These are phyloP conservation scores for Hyposmocoma kahamanoa DNA, from an alignment of 1,140 invertebrate species.

Conservation along the genomic window DNA sequence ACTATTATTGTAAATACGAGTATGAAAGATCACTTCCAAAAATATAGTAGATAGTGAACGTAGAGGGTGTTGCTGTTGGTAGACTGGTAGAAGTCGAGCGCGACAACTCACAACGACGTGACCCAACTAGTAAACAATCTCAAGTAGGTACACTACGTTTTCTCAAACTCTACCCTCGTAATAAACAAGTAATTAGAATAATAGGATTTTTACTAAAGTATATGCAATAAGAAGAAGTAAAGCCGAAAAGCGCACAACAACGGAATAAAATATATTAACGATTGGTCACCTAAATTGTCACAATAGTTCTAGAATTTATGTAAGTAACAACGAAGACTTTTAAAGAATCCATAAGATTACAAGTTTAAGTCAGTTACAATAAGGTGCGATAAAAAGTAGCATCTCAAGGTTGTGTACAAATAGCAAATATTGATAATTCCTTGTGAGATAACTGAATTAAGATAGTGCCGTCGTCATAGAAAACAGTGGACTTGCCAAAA, in stretches of 20 bases:
- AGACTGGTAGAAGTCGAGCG: too few relatives aligned
- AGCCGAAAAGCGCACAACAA: constrained; percentile 29
- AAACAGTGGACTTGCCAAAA: too few relatives aligned
- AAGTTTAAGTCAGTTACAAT: background rate
- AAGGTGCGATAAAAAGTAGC: background rate
- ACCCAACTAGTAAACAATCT: constrained; percentile 28
- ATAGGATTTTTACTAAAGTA: constrained; percentile 53
- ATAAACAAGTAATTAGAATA: constrained; percentile 35
- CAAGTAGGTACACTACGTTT: constrained; percentile 31
- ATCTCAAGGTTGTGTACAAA: too few relatives aligned
- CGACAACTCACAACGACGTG: too few relatives aligned
- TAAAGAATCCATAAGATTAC: background rate
- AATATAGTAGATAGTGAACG: constrained; percentile 37
- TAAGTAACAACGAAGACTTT: background rate
- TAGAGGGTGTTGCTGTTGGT: too few relatives aligned
- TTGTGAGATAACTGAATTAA: too few relatives aligned
- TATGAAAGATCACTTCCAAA: constrained; percentile 28
- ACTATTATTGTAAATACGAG: constrained; percentile 26
- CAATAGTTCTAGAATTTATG: background rate
- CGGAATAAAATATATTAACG: constrained; percentile 30
- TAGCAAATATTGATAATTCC: too few relatives aligned
- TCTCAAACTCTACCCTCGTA: constrained; percentile 28
- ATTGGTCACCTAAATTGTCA: constrained; percentile 22
- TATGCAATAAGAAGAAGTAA: constrained; percentile 16
- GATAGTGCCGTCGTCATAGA: too few relatives aligned